Conservation (phyloP, 2,888 invertebrate genomes). For the Acheta domesticus region DNA sequence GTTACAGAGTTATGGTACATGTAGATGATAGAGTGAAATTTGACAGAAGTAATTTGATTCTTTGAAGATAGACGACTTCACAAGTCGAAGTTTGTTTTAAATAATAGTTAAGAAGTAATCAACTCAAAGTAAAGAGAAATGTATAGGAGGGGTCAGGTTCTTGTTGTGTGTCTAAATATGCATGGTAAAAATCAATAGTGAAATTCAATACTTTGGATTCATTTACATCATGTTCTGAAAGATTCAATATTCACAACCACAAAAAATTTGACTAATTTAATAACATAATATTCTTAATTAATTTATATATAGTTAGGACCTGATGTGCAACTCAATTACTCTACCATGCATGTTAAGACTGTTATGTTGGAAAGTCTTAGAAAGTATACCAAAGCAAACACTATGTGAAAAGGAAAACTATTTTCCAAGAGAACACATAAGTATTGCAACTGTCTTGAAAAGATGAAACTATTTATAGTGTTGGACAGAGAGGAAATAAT, state of each 20-base stretch:
- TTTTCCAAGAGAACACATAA: not conserved
- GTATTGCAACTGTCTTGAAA: conserved; percentile 7
- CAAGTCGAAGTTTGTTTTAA: conserved; percentile 1
- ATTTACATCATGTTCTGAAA: not conserved
- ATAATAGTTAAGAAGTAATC: conserved; percentile 18
- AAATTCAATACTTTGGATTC: not conserved
- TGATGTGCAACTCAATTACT: too few species aligned
- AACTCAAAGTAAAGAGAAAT: conserved; percentile 5
- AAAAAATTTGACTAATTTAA: not conserved
- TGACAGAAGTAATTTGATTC: not conserved
- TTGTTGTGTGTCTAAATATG: not conserved
- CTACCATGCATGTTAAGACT: not conserved
- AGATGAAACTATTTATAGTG: not conserved
- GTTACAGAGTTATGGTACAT: not conserved
- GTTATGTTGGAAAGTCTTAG: not conserved
- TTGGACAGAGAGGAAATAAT: not conserved
- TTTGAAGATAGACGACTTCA: not conserved
- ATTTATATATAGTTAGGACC: too few species aligned
- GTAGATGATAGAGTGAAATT: not conserved
- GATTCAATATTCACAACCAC: not conserved
- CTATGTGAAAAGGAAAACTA: not conserved
- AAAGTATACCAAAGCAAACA: not conserved
- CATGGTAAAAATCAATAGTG: not conserved
- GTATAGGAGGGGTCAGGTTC: not conserved
- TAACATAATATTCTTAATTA: too few species aligned